Percentiles rank a stretch among this genome's conserved stretches.
These are phyloP conservation scores for Vipera latastei DNA, from an alignment of 2,797 vertebrate species.

Conservation along the genomic window DNA sequence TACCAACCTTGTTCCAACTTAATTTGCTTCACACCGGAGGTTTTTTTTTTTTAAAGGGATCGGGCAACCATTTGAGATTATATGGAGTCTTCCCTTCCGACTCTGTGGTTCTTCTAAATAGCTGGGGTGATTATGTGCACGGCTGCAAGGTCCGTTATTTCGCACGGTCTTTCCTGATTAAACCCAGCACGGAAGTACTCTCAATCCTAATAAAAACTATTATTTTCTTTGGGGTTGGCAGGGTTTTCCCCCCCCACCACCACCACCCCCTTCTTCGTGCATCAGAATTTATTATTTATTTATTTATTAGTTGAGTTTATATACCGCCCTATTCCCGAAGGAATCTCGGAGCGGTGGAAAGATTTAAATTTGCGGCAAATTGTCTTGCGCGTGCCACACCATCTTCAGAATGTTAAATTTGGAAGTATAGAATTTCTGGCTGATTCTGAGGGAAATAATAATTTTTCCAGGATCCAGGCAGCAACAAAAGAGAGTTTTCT, in stretches of 20 bases:
- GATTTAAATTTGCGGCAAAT: not conserved
- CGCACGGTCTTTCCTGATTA: not conserved
- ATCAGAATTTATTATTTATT: not conserved
- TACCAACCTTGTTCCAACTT: no score
- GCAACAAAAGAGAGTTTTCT: not conserved
- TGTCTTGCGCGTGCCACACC: not conserved
- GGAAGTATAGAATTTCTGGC: not conserved
- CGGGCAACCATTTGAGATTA: no score
- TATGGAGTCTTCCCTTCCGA: no score
- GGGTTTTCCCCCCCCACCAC: no score
- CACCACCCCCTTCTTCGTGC: not conserved
- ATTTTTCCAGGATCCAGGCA: not conserved
- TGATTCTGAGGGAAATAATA: not conserved
- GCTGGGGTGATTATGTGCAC: not conserved
- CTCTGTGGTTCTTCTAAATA: not conserved
- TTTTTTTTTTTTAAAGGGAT: no score
- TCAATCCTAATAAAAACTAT: not conserved
- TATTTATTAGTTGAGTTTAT: no score
- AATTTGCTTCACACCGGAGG: no score
- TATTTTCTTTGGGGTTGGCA: not conserved
- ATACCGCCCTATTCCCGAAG: no score
- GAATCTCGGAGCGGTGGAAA: not conserved
- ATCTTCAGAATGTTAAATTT: not conserved
- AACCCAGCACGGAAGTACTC: not conserved
- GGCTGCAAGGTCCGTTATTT: not conserved